Conservation (phyloP, 2,888 invertebrate genomes). For the Suillia variegata region DNA sequence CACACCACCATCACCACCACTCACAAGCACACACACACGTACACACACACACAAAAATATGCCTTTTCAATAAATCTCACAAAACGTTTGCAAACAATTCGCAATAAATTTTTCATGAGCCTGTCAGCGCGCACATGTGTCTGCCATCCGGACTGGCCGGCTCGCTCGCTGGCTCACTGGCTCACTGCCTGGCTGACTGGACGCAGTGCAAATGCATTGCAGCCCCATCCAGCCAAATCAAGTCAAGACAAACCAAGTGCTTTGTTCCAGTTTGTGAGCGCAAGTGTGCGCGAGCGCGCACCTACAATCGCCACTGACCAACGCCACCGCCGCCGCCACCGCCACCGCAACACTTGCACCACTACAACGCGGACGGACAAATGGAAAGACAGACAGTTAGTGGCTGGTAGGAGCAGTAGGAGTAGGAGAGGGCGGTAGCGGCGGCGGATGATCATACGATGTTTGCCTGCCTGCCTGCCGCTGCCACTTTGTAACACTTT, state of each 20-base stretch:
- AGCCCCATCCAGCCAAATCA: background rate
- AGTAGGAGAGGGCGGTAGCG: too few species aligned
- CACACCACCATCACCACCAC: background rate
- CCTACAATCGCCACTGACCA: constrained; percentile 3
- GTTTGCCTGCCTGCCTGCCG: too few species aligned
- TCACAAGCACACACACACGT: background rate
- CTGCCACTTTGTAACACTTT: background rate
- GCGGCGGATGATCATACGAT: too few species aligned
- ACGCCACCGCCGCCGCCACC: too few species aligned
- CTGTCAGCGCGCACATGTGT: constrained; percentile 53
- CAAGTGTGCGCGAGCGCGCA: too few species aligned
- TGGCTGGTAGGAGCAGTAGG: too few species aligned
- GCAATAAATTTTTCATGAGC: constrained; percentile 52
- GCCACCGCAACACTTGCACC: too few species aligned
- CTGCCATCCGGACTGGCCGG: background rate
- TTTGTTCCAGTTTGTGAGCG: background rate
- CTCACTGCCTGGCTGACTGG: background rate
- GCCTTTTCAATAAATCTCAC: constrained; percentile 1
- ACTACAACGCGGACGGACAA: too few species aligned
- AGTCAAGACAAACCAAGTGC: background rate
- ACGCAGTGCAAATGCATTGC: background rate
- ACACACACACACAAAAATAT: background rate
- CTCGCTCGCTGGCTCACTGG: background rate
- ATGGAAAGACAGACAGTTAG: too few species aligned
- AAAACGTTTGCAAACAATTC: constrained; percentile 7